phyloP scores from a whole-genome alignment of 1,140 invertebrate genomes.

The Tetraneura akinire region DNA sequence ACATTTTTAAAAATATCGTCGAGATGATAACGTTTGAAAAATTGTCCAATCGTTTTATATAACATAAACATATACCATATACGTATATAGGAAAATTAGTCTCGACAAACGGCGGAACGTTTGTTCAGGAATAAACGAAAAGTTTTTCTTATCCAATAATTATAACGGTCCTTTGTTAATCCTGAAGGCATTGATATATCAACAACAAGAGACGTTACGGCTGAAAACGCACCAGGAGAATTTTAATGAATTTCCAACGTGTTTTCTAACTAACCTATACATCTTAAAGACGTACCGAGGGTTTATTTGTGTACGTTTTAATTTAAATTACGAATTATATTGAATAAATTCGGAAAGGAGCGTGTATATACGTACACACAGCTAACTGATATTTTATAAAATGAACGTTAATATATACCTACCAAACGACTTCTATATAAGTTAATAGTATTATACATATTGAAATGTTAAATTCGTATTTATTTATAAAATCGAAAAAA shows the following conservation, averaged over 20 bases:
- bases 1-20: too few relatives aligned
- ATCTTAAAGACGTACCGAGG: neutral
- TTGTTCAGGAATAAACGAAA: neutral
- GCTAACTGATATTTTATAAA: too few relatives aligned
- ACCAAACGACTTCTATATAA: too few relatives aligned
- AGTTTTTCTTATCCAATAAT: neutral
- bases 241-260: slow-evolving; percentile 30
- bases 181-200: neutral
- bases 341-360: too few relatives aligned
- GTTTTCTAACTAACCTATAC: slow-evolving; percentile 16
- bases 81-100: slow-evolving; percentile 15
- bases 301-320: slow-evolving; percentile 6
- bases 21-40: too few relatives aligned
- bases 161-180: neutral
- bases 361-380: too few relatives aligned
- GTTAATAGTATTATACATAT: too few relatives aligned
- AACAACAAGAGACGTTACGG: neutral
- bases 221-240: neutral
- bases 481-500: too few relatives aligned
- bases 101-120: neutral
- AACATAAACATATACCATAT: too few relatives aligned
- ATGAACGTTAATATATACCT: too few relatives aligned
- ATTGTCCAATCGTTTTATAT: too few relatives aligned
- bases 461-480: too few relatives aligned
- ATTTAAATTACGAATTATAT: neutral